Percentiles rank a stretch among this genome's conserved stretches.
Conservation (phyloP, 2,888 invertebrate genomes). For the Parthenolecanium corni region DNA sequence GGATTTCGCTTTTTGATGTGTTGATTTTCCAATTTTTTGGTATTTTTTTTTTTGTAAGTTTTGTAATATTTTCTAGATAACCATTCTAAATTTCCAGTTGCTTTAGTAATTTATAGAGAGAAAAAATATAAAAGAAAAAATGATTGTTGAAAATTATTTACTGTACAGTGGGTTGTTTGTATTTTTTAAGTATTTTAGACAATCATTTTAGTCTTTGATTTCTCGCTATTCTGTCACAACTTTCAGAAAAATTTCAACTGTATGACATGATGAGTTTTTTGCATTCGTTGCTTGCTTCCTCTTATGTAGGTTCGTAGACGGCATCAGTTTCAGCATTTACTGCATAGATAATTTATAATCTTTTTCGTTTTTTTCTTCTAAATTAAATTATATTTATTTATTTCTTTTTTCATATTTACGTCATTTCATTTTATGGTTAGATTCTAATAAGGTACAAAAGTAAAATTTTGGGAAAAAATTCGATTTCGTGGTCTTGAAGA, state of each 20-base stretch:
- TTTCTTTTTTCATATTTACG: constrained; percentile 3
- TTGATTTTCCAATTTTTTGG: neutral
- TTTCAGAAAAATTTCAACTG: constrained; percentile 8
- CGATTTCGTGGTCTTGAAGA: neutral
- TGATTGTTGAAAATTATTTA: neutral
- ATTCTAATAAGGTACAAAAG: constrained; percentile 18
- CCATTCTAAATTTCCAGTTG: too few species aligned
- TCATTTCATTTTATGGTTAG: constrained; percentile 15
- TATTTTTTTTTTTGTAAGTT: too few species aligned
- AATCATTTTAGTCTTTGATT: constrained; percentile 8
- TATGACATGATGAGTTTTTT: neutral
- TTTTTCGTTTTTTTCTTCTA: constrained; percentile 3
- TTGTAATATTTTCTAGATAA: too few species aligned
- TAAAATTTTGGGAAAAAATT: constrained; percentile 6
- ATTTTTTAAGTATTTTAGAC: constrained; percentile 22
- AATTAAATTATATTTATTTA: neutral
- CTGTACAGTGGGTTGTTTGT: neutral
- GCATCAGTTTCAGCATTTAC: constrained; percentile 2
- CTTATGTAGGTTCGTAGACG: too few species aligned
- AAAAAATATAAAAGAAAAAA: too few species aligned
- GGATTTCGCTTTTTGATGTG: neutral
- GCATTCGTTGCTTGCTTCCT: constrained; percentile 11
- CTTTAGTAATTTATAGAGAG: too few species aligned
- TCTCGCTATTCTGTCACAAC: constrained; percentile 1
- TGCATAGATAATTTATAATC: constrained; percentile 7